These are phyloP conservation scores for Miichthys miiuy DNA, from an alignment of 2,797 vertebrate genomes.

Conservation along the genomic window DNA sequence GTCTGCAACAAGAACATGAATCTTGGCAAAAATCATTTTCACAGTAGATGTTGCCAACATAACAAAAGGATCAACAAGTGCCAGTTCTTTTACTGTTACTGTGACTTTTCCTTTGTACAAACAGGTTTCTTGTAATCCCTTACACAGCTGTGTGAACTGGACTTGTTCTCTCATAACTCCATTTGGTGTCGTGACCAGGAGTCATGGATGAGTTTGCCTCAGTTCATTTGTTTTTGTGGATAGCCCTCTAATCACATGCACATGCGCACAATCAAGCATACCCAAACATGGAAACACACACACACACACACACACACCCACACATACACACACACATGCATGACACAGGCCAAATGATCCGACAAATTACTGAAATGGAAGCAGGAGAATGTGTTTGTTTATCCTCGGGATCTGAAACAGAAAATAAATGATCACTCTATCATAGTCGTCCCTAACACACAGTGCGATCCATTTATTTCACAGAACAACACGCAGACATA, in stretches of 20 bases:
- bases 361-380: conserved; percentile 63
- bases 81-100: conserved; percentile 21
- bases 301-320: conserved; percentile 21
- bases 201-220: conserved; percentile 73
- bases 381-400: conserved; percentile 61
- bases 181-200: conserved; percentile 72
- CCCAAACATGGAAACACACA: conserved; percentile 28
- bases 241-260: conserved; percentile 60
- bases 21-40: conserved; percentile 45
- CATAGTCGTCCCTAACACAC: conserved; percentile 15
- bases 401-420: conserved; percentile 57
- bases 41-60: conserved; percentile 35
- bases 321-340: conserved; percentile 5
- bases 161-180: conserved; percentile 6
- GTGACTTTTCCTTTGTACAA: background rate
- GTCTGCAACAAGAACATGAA: conserved; percentile 31
- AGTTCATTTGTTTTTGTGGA: conserved; percentile 58
- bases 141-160: conserved; percentile 10
- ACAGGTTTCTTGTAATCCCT: background rate
- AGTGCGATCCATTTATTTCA: conserved; percentile 16
- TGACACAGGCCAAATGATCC: conserved; percentile 71
- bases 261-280: conserved; percentile 50
- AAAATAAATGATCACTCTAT: conserved; percentile 58
- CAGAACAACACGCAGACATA: conserved; percentile 17
- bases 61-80: conserved; percentile 34